Conservation (phyloP, 2,888 invertebrate genomes). For the Dendrolimus houi region DNA sequence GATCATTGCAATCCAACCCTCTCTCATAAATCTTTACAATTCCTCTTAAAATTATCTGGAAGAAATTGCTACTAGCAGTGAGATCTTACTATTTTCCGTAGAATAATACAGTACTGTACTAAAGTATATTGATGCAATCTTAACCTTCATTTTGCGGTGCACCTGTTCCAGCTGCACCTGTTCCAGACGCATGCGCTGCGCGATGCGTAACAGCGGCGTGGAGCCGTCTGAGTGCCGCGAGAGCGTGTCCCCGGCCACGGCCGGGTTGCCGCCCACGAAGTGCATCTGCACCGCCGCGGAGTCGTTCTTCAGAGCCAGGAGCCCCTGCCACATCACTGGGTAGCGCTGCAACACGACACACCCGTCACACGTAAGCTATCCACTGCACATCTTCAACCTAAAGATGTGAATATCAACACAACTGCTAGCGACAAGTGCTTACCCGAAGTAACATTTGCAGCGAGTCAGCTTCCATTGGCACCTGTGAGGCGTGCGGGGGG, state of each 20-base stretch:
- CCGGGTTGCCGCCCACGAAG: slow-evolving; percentile 95
- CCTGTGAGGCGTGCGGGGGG: slow-evolving; percentile 86
- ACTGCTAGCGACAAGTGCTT: slow-evolving; percentile 7
- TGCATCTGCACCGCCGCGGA: slow-evolving; percentile 99
- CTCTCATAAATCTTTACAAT: too few species aligned
- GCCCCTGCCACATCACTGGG: slow-evolving; percentile 98
- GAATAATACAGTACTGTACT: too few species aligned
- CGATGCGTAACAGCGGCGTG: slow-evolving; percentile 92
- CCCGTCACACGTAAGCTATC: too few species aligned
- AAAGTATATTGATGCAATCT: too few species aligned
- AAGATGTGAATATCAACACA: too few species aligned
- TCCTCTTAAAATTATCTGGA: too few species aligned
- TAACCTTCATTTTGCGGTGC: slow-evolving; percentile 95
- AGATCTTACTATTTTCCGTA: too few species aligned
- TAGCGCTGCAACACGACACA: slow-evolving; percentile 81
- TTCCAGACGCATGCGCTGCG: slow-evolving; percentile 98
- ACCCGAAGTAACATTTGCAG: slow-evolving; percentile 86
- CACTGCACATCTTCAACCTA: too few species aligned
- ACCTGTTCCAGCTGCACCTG: slow-evolving; percentile 97
- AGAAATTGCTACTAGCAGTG: too few species aligned
- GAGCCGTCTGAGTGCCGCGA: slow-evolving; percentile 90
- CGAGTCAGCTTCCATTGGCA: slow-evolving; percentile 89
- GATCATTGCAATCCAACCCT: too few species aligned
- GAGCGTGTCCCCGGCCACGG: slow-evolving; percentile 91
- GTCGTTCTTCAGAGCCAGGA: slow-evolving; percentile 96